These are phyloP conservation scores for Lamproptera curius DNA, from an alignment of 2,888 invertebrate species.

Conservation along the genomic window DNA sequence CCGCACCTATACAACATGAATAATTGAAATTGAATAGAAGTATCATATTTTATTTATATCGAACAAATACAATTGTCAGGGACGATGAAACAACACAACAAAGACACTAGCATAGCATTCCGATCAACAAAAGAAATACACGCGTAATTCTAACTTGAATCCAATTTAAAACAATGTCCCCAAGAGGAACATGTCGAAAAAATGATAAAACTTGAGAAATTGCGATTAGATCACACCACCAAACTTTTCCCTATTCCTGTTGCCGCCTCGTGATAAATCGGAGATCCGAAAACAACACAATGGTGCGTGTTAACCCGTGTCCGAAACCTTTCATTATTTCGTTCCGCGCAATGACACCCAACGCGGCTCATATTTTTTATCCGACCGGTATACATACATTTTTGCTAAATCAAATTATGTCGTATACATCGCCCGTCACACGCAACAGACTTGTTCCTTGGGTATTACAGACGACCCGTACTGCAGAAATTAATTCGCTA, in stretches of 20 bases:
- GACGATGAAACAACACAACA: too few species aligned
- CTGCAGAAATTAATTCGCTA: conserved; percentile 62
- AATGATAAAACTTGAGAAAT: conserved; percentile 64
- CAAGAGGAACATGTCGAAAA: conserved; percentile 63
- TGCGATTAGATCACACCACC: conserved; percentile 43
- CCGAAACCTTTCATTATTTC: conserved; percentile 4
- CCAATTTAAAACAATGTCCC: conserved; percentile 71
- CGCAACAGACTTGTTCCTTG: conserved; percentile 24
- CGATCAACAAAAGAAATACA: conserved; percentile 33
- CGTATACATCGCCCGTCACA: conserved; percentile 18
- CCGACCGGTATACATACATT: not conserved
- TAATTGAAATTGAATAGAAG: too few species aligned
- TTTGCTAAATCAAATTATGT: not conserved
- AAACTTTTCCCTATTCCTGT: conserved; percentile 12
- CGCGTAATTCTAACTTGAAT: conserved; percentile 67
- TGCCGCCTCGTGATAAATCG: conserved; percentile 1
- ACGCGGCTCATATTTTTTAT: not conserved
- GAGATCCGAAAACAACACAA: not conserved
- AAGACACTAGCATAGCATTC: too few species aligned
- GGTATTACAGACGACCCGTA: conserved; percentile 35
- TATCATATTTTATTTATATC: too few species aligned
- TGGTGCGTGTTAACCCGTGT: not conserved
- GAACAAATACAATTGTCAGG: too few species aligned
- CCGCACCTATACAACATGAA: too few species aligned
- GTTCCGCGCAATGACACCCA: not conserved